Evolutionary conservation across 2,888 invertebrate genomes (phyloP), one percentile per base, ranked within the genome.

Genomic region (Operophtera brumata): DNA sequence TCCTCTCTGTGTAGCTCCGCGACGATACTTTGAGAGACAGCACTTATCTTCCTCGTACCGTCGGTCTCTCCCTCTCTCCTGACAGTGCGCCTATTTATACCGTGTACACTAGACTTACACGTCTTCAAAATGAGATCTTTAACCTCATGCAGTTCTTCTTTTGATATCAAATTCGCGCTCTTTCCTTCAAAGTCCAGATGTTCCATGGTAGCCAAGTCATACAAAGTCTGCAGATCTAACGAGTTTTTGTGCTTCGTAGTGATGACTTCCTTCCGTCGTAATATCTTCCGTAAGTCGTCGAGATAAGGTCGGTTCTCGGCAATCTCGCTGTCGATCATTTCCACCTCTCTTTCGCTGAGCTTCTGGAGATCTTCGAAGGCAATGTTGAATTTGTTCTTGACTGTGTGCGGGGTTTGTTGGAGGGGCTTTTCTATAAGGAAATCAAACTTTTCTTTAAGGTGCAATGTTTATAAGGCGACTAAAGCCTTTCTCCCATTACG

Each of bases 311-410:
- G 74, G 67, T 89, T 87, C 53, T 81, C 82, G 0, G 71, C 57
- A 64, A 86, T 75, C 34, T 77, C 78, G 1, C 69, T 74, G 64
- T 88, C 89, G 26, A 89, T 85, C 8, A 87, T 84, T 68, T 89
- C 87, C 1, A 89, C 77, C 59, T 86, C 86, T 47, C 80, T 83
- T 11, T 81, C 76, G 50, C 73, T 77, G 0, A 80, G 52, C 39
- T 77, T 77, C 12, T 71, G 67, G 0, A 82, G 55, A 37, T 83
- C 81, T 1, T 75, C 71, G n/a, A 77, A 73, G 4, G 60, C 51
- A 12, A 86, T 71, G 37, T 80, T 65, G 55, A 79, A 82, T 49
- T 79, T 70, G 2, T 66, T 62, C 67, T 77, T 83, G 2, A 84
- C 54, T 5, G 57, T 61, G 26, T 76, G 64, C 1, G 84, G 77